Base-by-base conservation (phyloP, 2,113 vertebrate species). In the Dendropsophus ebraccatus region DNA sequence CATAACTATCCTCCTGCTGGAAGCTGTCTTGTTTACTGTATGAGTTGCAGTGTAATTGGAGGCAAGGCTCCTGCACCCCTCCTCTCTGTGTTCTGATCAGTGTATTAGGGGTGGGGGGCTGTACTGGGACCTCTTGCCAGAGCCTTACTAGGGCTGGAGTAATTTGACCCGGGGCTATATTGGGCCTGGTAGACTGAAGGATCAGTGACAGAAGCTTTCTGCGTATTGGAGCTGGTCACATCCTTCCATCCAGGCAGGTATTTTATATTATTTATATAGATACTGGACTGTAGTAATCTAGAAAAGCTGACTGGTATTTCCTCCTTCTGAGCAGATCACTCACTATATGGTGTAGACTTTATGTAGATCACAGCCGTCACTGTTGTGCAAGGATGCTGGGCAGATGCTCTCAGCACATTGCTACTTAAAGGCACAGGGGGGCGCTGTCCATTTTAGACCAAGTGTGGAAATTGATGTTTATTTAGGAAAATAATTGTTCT, bases 141-240 rank as follows among this genome's bases (percentile, higher is more conserved):
- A 77, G 30, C 81, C 81, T 80, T 87, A 84, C 81, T 87, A 83
- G 81, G 86, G 82, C 86, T 78, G 86, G 80, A 69, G 82, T 80
- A 87, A 83, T 28, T 7, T 67, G 86, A 83, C 52, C 81, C 69
- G 81, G 67, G 45, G 81, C 81, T 87, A 83, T 87, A 83, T 83
- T 84, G 82, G 41, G 82, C 81, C 58, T 87, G 81, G 4, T n/a
- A 69, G 73, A 19, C 54, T 50, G 77, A 78, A 58, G 62, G 72
- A 56, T 87, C 65, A 35, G 60, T 77, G 70, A 58, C 86, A 83
- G 81, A 87, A 70, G 81, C 60, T 52, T 14, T 78, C 45, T 60
- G 69, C 86, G n/a, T 58, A 83, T 65, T 65, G 73, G 49, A 84
- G 73, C 58, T 78, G 73, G 11, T 83, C 56, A 77, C 74, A 84